A percentile compares a stretch with the other conserved stretches of the same genome.
Evolutionary conservation across 2,113 vertebrate genomes (phyloP).

Genomic region (Alligator sinensis): DNA sequence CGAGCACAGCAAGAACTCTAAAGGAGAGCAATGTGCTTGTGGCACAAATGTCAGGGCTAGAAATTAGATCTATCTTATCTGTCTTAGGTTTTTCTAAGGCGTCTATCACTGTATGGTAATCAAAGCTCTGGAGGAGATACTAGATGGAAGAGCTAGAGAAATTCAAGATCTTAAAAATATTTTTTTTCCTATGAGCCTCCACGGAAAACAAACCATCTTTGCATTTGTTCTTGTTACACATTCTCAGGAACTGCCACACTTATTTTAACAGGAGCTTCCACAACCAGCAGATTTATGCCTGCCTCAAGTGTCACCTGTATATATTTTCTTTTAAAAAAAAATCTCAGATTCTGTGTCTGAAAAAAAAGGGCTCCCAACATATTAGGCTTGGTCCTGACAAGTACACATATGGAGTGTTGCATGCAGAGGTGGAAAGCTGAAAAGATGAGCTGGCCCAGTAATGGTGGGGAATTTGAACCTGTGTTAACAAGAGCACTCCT

Average conservation of each 20-base stretch:
- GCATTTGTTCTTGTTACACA: conserved; percentile 9
- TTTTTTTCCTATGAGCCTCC: background rate
- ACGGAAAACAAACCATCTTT: conserved; percentile 11
- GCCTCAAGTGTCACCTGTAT: conserved; percentile 39
- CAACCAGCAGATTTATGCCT: conserved; percentile 23
- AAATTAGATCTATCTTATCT: conserved; percentile 69
- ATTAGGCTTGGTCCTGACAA: background rate
- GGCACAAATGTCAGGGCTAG: conserved; percentile 64
- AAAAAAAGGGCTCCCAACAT: conserved; percentile 14
- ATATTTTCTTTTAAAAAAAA: conserved; percentile 42
- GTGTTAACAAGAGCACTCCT: background rate
- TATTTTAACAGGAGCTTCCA: background rate
- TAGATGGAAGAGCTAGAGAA: conserved; percentile 37
- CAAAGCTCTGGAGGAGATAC: conserved; percentile 17
- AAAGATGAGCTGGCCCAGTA: background rate
- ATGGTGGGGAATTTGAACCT: background rate
- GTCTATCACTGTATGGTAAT: conserved; percentile 17
- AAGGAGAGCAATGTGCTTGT: conserved; percentile 64
- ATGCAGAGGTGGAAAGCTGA: background rate
- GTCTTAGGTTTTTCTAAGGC: conserved; percentile 51
- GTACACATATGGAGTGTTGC: background rate
- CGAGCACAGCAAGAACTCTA: conserved; percentile 37
- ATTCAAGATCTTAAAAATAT: conserved; percentile 16
- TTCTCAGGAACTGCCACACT: background rate
- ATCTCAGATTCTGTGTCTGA: background rate